Percentiles rank a stretch among this genome's conserved stretches.
Evolutionary conservation across 2,797 vertebrate species (phyloP).

Genomic region (Gymnothorax reevesii): DNA sequence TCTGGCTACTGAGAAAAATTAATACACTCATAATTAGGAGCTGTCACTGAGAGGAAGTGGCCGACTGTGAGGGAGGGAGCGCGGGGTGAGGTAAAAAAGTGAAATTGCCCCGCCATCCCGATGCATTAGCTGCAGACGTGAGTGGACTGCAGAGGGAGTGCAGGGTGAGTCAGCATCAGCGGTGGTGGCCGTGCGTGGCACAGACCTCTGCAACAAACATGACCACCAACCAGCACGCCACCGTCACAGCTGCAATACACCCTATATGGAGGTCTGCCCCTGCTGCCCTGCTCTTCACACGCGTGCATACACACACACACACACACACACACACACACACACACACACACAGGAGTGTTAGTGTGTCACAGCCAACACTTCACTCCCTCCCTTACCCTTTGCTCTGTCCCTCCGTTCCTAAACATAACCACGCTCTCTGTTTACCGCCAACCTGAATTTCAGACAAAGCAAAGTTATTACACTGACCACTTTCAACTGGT

Average conservation of each 20-base stretch:
- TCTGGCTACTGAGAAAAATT: not conserved
- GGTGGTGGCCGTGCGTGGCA: not conserved
- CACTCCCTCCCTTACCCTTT: slow-evolving; percentile 8
- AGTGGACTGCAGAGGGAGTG: slow-evolving; percentile 63
- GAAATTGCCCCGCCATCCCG: slow-evolving; percentile 66
- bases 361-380: not conserved
- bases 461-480: not conserved
- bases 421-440: not conserved
- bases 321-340: not conserved
- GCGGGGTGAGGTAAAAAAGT: not conserved
- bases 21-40: slow-evolving; percentile 15
- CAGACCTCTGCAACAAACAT: not conserved
- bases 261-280: not conserved
- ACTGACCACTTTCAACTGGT: not conserved
- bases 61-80: not conserved
- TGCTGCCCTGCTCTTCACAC: not conserved
- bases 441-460: no score
- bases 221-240: not conserved
- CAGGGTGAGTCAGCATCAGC: slow-evolving; percentile 66
- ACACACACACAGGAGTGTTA: no score
- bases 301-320: not conserved
- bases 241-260: not conserved
- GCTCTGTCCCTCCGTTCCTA: slow-evolving; percentile 33
- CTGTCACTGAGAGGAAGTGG: slow-evolving; percentile 15
- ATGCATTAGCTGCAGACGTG: slow-evolving; percentile 66